Evolutionary conservation across 2,888 invertebrate species (phyloP).

Genomic region (Bibio marci): DNA sequence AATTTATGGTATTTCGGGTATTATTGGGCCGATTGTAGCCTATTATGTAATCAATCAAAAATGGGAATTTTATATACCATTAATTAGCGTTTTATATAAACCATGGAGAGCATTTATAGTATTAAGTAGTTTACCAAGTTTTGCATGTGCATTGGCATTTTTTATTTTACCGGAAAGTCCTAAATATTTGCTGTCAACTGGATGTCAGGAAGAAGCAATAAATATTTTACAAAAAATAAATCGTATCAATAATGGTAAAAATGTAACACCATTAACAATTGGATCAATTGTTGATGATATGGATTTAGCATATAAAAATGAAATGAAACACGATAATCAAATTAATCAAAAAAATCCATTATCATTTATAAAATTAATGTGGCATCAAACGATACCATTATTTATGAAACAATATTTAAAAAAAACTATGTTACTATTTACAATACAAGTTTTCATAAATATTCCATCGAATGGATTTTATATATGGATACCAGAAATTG

Average conservation of each 20-base stretch:
- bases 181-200: constrained; percentile 9
- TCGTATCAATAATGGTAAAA: too few relatives aligned
- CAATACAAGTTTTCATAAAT: constrained; percentile 21
- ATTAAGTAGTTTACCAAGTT: constrained; percentile 9
- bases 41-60: constrained; percentile 11
- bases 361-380: constrained; percentile 17
- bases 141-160: constrained; percentile 8
- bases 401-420: constrained; percentile 18
- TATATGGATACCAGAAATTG: constrained; percentile 24
- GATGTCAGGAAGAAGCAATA: constrained; percentile 7
- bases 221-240: neutral
- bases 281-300: too few relatives aligned
- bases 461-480: constrained; percentile 22
- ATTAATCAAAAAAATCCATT: constrained; percentile 6
- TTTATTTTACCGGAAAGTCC: constrained; percentile 12
- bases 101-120: constrained; percentile 13
- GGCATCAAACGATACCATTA: constrained; percentile 22
- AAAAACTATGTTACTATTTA: constrained; percentile 18
- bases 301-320: too few relatives aligned
- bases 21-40: constrained; percentile 10
- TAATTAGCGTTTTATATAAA: constrained; percentile 7
- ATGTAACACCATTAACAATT: too few relatives aligned
- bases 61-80: constrained; percentile 7
- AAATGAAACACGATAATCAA: too few relatives aligned
- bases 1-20: constrained; percentile 10